Base-by-base conservation (phyloP, 2,888 invertebrate species). In the Drosophila lutescens region DNA sequence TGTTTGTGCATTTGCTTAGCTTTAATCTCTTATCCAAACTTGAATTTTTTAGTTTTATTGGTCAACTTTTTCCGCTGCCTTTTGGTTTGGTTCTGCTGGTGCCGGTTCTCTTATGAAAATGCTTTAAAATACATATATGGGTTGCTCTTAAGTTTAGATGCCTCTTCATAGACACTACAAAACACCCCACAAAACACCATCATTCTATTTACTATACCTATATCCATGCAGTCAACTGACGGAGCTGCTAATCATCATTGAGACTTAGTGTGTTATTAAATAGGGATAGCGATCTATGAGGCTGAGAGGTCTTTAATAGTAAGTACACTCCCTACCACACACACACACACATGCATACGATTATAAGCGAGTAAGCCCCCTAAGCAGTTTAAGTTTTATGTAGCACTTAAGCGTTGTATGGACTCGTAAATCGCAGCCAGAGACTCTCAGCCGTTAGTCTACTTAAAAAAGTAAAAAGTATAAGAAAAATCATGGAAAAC, bases 221-320 rank as follows among this genome's bases (percentile, higher is more conserved):
- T 30, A 30, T 1, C 65, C 72, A 76, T 67, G 51, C 62, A 88
- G 87, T 76, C 79, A 73, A 63, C 74, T 78, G 67, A 78, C 77
- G 71, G 81, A 90, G 79, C 78, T 90, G 74, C 76, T 89, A 72
- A 90, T 90, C 78, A 90, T 90, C 71, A 86, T 90, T 79, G 90
- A 90, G 82, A 80, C 86, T 62, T 90, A 90, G 87, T 82, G 72
- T 69, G 63, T 76, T 84, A 77, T 86, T 74, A 57, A 76, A 73
- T 73, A 83, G 58, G 50, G 34, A 63, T 59, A 58, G 55, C 17
- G 57, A 54, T 72, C 66, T 73, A 51, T 69, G 72, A 30, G 30
- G 72, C 66, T 68, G 76, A 78, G 66, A 63, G 72, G 71, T 67
- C 77, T 60, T 80, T 77, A 74, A 67, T 74, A 79, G 75, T 82